A percentile compares a stretch with the other conserved stretches of the same genome.
These are phyloP conservation scores for Rhinolophus ferrumequinum DNA, from an alignment of 2,113 vertebrate genomes.

Conservation along the genomic window DNA sequence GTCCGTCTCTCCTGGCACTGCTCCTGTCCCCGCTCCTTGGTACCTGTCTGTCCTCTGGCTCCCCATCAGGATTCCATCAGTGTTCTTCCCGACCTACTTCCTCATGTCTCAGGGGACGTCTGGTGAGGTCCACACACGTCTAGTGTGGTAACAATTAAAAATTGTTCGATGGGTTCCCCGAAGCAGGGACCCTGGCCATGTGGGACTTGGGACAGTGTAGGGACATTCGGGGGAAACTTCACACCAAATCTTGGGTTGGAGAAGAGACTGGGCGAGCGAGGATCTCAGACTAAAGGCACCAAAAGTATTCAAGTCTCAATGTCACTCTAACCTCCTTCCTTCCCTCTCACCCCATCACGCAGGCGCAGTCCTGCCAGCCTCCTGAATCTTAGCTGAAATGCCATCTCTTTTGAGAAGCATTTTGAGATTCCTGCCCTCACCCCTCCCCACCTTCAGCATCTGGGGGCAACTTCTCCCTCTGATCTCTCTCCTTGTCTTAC, in stretches of 20 bases:
- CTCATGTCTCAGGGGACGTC: neutral
- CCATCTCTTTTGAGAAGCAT: neutral
- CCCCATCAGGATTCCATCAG: rapidly evolving
- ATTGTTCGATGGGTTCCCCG: neutral
- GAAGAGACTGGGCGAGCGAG: neutral
- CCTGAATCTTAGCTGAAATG: neutral
- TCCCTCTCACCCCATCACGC: rapidly evolving
- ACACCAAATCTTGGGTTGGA: neutral
- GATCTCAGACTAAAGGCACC: neutral
- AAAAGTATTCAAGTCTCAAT: neutral
- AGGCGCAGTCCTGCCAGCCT: neutral
- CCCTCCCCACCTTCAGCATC: too few relatives aligned
- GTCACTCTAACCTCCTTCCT: neutral
- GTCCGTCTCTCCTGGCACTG: neutral
- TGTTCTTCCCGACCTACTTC: neutral
- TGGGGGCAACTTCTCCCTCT: neutral
- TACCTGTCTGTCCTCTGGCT: neutral
- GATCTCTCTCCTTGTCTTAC: neutral
- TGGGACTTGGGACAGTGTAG: neutral
- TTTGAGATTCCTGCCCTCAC: neutral
- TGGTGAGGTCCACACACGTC: neutral
- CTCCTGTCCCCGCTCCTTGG: neutral
- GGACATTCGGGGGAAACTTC: neutral
- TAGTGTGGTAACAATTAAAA: neutral
- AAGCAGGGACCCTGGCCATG: neutral